Evolutionary conservation across 1,140 invertebrate genomes (phyloP), one percentile per base, ranked within the genome.

Genomic region (Capitella teleta): DNA sequence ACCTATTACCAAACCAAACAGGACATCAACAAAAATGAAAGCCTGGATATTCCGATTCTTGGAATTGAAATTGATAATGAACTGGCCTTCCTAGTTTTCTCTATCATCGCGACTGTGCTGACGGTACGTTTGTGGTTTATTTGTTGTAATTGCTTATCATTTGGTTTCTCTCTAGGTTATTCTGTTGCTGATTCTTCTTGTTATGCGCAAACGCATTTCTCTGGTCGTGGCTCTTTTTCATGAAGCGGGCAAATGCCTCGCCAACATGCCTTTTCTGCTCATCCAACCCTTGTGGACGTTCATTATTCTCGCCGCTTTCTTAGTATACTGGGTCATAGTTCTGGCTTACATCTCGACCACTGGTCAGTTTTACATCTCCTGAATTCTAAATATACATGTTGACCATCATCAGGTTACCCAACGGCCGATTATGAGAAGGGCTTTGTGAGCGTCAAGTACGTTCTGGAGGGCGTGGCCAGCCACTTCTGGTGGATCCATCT

Each of bases 271-370:
- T 5, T 80, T 79, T n/a, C 68, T 96, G 23, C 82, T 93, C 60
- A 72, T 91, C 19, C 89, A 92, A 62, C 90, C 91, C 1, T 63
- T 94, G 1, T 73, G 89, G 50, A 93, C 90, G 0, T 91, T 91
- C 64, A 53, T 85, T 38, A 77, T 83, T 41, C 73, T 94, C 0
- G 67, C 84, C 24, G 52, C 81, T 34, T 93, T 93, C 66, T 84
- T 90, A 55, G 70, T 80, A 34, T 87, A 86, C 74, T 94, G 88
- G 88, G 75, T 89, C 1, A 76, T 78, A 26, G 80, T 93, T 30
- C 79, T 93, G 55, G 71, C 82, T 23, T 80, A 75, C 58, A 67
- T 85, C 4, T 78, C 79, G n/a, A 83, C 82, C 56, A 76, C 81
- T 54, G 67, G 69, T 68, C 53, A 56, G 49, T 44, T 34, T 34